These are phyloP conservation scores for Podiceps cristatus DNA, from an alignment of 2,113 vertebrate species.

Conservation along the genomic window DNA sequence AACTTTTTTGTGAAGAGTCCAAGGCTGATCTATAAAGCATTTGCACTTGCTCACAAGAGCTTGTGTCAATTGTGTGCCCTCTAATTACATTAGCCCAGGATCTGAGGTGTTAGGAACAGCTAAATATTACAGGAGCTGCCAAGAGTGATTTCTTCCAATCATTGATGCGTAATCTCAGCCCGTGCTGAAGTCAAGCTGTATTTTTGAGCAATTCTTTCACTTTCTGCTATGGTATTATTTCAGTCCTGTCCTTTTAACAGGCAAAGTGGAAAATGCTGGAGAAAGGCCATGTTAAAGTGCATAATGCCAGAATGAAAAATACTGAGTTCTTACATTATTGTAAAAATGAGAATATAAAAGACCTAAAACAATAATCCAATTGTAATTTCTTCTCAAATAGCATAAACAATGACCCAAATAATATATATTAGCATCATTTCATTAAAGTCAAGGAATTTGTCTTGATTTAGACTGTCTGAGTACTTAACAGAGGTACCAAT, in stretches of 20 bases:
- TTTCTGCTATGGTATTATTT: not conserved
- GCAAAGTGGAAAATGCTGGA: not conserved
- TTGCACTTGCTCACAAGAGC: not conserved
- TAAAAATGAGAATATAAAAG: not conserved
- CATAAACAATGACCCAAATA: not conserved
- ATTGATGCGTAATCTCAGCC: not conserved
- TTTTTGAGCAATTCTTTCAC: not conserved
- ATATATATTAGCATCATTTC: not conserved
- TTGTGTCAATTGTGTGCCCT: not conserved
- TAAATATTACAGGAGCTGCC: not conserved
- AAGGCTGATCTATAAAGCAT: not conserved
- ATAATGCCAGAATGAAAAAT: not conserved
- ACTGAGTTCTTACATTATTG: rapidly evolving
- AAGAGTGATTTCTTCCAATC: not conserved
- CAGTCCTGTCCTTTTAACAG: not conserved
- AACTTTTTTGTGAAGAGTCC: not conserved
- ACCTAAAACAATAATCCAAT: not conserved
- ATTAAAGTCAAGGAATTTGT: not conserved
- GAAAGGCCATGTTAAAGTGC: not conserved
- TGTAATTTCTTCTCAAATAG: not conserved
- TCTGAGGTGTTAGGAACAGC: not conserved
- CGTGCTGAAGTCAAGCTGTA: not conserved
- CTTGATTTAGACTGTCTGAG: not conserved
- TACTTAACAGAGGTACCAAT: not conserved
- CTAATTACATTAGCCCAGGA: not conserved